These are phyloP conservation scores for Salarias fasciatus DNA, from an alignment of 2,797 vertebrate genomes.

Conservation along the genomic window DNA sequence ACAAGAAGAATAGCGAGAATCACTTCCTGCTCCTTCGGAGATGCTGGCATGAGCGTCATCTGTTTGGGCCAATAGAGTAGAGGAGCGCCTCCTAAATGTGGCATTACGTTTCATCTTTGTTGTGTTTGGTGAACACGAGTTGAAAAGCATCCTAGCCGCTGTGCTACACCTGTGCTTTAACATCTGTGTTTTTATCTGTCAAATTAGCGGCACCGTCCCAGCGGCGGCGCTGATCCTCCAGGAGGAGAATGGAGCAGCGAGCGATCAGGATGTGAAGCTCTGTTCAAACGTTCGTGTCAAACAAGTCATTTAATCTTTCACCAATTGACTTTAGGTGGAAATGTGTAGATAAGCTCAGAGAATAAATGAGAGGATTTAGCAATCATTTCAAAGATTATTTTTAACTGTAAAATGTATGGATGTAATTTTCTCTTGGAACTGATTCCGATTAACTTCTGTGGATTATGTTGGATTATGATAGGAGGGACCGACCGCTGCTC, in stretches of 20 bases:
- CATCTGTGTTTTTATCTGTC: constrained; percentile 39
- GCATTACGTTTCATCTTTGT: too few species aligned
- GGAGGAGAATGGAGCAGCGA: constrained; percentile 8
- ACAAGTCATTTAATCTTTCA: constrained; percentile 32
- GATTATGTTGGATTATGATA: background rate
- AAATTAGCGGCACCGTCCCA: constrained; percentile 28
- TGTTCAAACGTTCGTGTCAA: constrained; percentile 20
- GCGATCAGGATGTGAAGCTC: constrained; percentile 4
- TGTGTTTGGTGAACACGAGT: too few species aligned
- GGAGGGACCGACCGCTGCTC: too few species aligned
- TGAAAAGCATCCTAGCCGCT: too few species aligned
- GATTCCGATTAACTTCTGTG: constrained; percentile 18
- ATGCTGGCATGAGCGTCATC: too few species aligned
- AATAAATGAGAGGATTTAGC: constrained; percentile 17
- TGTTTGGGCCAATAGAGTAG: too few species aligned
- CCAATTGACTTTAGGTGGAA: constrained; percentile 29
- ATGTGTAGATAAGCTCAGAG: constrained; percentile 24
- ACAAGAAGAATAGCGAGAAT: too few species aligned
- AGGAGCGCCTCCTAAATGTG: too few species aligned
- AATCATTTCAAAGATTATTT: constrained; percentile 35
- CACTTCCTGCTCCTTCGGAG: too few species aligned
- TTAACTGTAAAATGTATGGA: constrained; percentile 3
- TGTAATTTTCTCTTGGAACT: constrained; percentile 21
- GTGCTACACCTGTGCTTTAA: constrained; percentile 24
- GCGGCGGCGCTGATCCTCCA: constrained; percentile 24